A percentile compares a stretch with the other conserved stretches of the same genome.
These are phyloP conservation scores for Steinernema carpocapsae DNA, from an alignment of 2,888 invertebrate genomes.

Conservation along the genomic window DNA sequence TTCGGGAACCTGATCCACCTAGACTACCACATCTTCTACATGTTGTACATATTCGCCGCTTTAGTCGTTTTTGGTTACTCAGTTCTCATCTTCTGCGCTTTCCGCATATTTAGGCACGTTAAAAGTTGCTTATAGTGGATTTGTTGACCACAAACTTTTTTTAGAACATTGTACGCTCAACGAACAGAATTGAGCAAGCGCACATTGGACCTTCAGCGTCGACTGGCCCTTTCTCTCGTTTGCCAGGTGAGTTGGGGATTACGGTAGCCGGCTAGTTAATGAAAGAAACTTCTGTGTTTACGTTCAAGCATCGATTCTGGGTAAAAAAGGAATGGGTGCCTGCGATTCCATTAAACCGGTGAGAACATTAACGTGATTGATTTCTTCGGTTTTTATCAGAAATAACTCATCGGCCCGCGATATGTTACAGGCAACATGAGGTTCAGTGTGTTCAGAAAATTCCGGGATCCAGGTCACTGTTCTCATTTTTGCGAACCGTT, in stretches of 20 bases:
- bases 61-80: slow-evolving; percentile 30
- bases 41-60: slow-evolving; percentile 28
- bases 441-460: too few relatives aligned
- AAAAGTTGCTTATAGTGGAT: not conserved
- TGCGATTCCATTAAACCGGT: too few relatives aligned
- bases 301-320: too few relatives aligned
- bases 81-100: slow-evolving; percentile 37
- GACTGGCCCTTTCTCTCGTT: slow-evolving; percentile 34
- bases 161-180: slow-evolving; percentile 23
- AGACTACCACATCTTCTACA: slow-evolving; percentile 38
- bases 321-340: too few relatives aligned
- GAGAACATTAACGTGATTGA: too few relatives aligned
- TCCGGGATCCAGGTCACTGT: too few relatives aligned
- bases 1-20: slow-evolving; percentile 42
- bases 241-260: slow-evolving; percentile 32
- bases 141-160: not conserved
- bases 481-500: too few relatives aligned
- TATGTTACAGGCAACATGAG: too few relatives aligned
- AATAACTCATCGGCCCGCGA: too few relatives aligned
- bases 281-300: too few relatives aligned
- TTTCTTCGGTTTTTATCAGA: too few relatives aligned
- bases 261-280: too few relatives aligned
- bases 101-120: slow-evolving; percentile 34
- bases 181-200: slow-evolving; percentile 33
- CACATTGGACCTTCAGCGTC: slow-evolving; percentile 36